Conservation (phyloP, 2,797 vertebrate genomes). For the Coracias cyanogaster region DNA sequence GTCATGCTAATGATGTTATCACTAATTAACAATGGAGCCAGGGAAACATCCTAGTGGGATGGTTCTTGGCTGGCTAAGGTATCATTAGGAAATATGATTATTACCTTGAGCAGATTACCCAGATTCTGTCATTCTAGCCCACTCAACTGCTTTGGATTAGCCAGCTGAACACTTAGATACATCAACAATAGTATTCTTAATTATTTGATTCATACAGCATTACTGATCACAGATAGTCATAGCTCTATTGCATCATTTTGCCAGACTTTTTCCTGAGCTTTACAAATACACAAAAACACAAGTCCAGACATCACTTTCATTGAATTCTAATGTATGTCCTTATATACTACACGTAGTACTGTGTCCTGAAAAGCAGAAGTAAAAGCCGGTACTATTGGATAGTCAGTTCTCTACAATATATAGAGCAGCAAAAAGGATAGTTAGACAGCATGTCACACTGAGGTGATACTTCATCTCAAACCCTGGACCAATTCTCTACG, state of each 20-base stretch:
- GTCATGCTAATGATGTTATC: neutral
- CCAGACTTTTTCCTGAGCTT: neutral
- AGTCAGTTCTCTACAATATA: neutral
- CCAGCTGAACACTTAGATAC: neutral
- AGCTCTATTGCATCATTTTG: neutral
- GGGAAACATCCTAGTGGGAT: neutral
- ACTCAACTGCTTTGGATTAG: neutral
- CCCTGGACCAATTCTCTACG: neutral
- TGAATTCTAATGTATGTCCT: neutral
- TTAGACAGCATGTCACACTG: neutral
- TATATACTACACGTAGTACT: rapidly evolving
- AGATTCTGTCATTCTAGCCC: neutral
- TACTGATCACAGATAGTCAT: neutral
- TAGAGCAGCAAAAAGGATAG: neutral
- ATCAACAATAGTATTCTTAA: rapidly evolving
- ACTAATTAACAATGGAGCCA: neutral
- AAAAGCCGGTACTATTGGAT: neutral
- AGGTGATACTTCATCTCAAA: neutral
- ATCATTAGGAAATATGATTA: neutral
- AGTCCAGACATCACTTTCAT: neutral
- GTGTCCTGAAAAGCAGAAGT: neutral
- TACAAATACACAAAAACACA: neutral
- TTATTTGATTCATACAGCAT: rapidly evolving
- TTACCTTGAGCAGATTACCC: neutral
- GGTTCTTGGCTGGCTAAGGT: neutral